These are phyloP conservation scores for Heliconius melpomene DNA, from an alignment of 1,140 invertebrate genomes.

Conservation along the genomic window DNA sequence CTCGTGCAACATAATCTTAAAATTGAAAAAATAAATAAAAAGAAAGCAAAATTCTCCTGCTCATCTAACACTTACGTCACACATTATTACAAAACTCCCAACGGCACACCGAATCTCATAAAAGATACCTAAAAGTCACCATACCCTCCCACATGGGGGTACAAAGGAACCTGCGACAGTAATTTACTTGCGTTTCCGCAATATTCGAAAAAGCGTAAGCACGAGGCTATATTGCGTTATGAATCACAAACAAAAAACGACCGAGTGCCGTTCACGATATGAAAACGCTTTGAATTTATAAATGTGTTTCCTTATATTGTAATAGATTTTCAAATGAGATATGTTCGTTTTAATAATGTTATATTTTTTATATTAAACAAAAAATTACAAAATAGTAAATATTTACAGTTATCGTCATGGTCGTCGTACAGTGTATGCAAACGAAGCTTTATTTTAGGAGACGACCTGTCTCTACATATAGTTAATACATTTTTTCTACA, in stretches of 20 bases:
- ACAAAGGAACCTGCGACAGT: constrained; percentile 32
- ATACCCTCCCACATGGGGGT: not conserved
- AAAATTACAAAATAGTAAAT: not conserved
- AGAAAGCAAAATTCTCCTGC: not conserved
- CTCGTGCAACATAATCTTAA: not conserved
- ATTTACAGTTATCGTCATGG: not conserved
- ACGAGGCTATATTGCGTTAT: constrained; percentile 37
- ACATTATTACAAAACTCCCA: constrained; percentile 3
- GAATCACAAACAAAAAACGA: constrained; percentile 32
- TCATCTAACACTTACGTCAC: not conserved
- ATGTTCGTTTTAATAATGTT: not conserved
- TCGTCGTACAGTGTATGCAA: no score
- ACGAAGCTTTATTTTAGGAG: no score
- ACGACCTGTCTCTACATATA: no score
- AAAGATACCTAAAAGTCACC: not conserved
- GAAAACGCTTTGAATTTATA: constrained; percentile 13
- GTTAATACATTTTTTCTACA: no score
- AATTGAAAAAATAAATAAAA: not conserved
- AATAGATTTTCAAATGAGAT: not conserved
- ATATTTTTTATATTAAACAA: not conserved
- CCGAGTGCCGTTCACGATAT: constrained; percentile 26
- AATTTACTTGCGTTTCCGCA: constrained; percentile 35
- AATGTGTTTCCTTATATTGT: constrained; percentile 8
- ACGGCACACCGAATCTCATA: not conserved
- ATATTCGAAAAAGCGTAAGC: constrained; percentile 21